Evolutionary conservation across 1,140 invertebrate species (phyloP).

Genomic region (Bombus sibiricus): DNA sequence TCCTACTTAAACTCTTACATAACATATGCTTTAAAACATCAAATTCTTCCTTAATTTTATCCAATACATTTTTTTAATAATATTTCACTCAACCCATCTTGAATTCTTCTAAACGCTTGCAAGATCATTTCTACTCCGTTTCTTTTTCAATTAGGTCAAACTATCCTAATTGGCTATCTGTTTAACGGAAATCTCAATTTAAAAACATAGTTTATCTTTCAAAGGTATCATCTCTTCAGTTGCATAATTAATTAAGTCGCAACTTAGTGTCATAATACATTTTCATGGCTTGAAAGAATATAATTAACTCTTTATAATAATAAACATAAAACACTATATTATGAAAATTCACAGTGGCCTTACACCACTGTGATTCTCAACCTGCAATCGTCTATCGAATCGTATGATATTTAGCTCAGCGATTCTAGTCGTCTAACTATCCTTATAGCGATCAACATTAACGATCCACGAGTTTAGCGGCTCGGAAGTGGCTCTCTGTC

Average conservation of each 20-base stretch:
- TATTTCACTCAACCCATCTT: background rate
- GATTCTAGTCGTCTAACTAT: conserved; percentile 9
- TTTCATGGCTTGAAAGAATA: background rate
- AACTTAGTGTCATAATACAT: background rate
- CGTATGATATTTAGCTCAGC: background rate
- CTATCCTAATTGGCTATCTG: too few relatives aligned
- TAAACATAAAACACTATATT: background rate
- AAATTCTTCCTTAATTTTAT: background rate
- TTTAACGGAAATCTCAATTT: too few relatives aligned
- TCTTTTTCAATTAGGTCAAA: background rate
- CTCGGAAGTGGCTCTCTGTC: conserved; percentile 33
- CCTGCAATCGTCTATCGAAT: background rate
- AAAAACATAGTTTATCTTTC: too few relatives aligned
- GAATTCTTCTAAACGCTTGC: background rate
- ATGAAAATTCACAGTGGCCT: background rate
- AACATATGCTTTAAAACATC: background rate
- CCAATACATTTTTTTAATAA: background rate
- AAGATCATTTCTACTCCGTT: background rate
- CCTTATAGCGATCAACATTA: conserved; percentile 18
- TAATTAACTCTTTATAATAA: background rate
- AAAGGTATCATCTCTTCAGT: background rate
- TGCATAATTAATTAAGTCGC: background rate
- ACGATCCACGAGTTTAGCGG: conserved; percentile 55
- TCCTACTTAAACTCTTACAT: background rate
- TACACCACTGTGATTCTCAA: background rate